These are phyloP conservation scores for Ascaphus truei DNA, from an alignment of 2,113 vertebrate species.

Conservation along the genomic window DNA sequence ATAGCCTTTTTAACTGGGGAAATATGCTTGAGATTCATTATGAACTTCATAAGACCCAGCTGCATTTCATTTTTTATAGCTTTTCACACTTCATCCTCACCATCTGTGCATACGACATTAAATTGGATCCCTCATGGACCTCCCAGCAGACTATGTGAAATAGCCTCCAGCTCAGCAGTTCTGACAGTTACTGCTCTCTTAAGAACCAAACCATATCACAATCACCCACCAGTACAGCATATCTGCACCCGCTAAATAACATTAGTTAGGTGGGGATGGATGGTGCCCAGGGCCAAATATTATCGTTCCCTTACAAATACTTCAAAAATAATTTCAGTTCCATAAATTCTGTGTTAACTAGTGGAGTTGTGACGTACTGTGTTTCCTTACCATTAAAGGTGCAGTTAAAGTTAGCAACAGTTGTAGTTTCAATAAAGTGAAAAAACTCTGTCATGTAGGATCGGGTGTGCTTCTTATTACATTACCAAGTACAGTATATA, in stretches of 20 bases:
- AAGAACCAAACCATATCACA: constrained; percentile 24
- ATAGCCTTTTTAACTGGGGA: neutral
- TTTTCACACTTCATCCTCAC: constrained; percentile 40
- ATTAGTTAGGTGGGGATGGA: neutral
- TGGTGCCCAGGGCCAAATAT: constrained; percentile 20
- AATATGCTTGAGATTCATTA: constrained; percentile 30
- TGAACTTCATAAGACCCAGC: constrained; percentile 34
- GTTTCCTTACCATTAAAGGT: too few relatives aligned
- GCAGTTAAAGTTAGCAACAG: too few relatives aligned
- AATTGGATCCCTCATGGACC: constrained; percentile 18
- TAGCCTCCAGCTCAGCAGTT: constrained; percentile 32
- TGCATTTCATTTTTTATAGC: constrained; percentile 38
- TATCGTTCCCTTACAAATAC: constrained; percentile 18
- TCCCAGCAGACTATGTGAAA: neutral
- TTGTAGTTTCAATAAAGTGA: too few relatives aligned
- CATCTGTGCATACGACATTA: constrained; percentile 38
- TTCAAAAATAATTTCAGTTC: neutral
- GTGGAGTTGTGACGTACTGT: neutral
- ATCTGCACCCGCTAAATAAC: constrained; percentile 9
- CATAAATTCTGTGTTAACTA: neutral
- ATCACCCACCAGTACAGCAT: constrained; percentile 20
- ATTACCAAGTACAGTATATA: too few relatives aligned
- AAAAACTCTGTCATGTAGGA: too few relatives aligned
- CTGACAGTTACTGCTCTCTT: constrained; percentile 34
- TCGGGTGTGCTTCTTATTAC: too few relatives aligned